A percentile compares a stretch with the other conserved stretches of the same genome.
Evolutionary conservation across 2,113 vertebrate genomes (phyloP).

Genomic region (Catharus minimus): DNA sequence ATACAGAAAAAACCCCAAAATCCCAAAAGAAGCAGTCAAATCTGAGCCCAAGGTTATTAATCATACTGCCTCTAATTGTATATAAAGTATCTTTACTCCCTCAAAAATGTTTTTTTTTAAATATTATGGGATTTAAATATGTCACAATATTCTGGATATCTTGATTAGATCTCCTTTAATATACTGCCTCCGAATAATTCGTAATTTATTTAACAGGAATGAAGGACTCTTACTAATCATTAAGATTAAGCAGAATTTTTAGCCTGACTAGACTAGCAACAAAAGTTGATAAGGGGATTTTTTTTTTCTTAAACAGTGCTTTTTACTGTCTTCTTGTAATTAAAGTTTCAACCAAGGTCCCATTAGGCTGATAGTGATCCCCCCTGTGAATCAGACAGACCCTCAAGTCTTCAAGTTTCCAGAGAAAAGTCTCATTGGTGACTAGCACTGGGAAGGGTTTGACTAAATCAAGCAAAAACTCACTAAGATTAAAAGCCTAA

Average conservation of each 20-base stretch:
- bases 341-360: conserved; percentile 50
- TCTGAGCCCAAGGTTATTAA: conserved; percentile 60
- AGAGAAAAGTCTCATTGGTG: conserved; percentile 30
- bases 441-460: conserved; percentile 9
- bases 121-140: conserved; percentile 60
- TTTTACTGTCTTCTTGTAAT: conserved; percentile 50
- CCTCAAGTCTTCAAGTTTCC: conserved; percentile 41
- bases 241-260: conserved; percentile 63
- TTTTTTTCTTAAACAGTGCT: conserved; percentile 15
- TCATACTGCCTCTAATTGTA: conserved; percentile 50
- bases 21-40: background rate
- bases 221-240: conserved; percentile 54
- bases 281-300: conserved; percentile 25
- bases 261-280: conserved; percentile 38
- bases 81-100: conserved; percentile 48
- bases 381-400: conserved; percentile 15
- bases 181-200: conserved; percentile 2
- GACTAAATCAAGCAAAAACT: conserved; percentile 12
- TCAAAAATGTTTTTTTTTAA: background rate
- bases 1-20: background rate
- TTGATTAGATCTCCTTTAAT: conserved; percentile 66
- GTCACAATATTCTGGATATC: conserved; percentile 66
- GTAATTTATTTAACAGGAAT: conserved; percentile 64
- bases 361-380: conserved; percentile 22
- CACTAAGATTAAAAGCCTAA: conserved; percentile 30